Percentiles rank a stretch among this genome's conserved stretches.
Conservation (phyloP, 2,113 vertebrate species). For the Aegotheles bennettii region DNA sequence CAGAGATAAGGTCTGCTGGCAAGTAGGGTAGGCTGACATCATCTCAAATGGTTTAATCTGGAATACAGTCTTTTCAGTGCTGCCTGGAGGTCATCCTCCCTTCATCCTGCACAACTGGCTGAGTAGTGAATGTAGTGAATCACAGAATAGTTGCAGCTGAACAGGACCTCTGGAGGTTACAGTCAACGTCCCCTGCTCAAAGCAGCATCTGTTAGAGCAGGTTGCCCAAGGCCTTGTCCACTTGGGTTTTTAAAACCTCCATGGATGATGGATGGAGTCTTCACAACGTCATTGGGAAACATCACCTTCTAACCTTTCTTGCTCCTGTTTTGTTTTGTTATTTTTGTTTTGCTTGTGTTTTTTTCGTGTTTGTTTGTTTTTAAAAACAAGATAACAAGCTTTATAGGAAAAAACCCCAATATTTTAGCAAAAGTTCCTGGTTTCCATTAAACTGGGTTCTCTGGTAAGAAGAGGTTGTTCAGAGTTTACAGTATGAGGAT, state of each 20-base stretch:
- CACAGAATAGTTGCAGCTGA: neutral
- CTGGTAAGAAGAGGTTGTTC: neutral
- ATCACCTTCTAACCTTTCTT: neutral
- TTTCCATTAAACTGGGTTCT: neutral
- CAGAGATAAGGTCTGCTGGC: neutral
- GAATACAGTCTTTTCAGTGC: neutral
- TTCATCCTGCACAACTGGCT: neutral
- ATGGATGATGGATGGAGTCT: neutral
- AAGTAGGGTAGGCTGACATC: neutral
- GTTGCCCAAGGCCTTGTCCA: neutral
- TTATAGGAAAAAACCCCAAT: neutral
- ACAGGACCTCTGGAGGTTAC: neutral
- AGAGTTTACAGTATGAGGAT: neutral
- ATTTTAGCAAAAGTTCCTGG: neutral
- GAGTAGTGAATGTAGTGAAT: neutral
- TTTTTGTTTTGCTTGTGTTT: no score
- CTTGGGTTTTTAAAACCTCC: neutral
- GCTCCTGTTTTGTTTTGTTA: no score
- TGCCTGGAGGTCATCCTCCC: neutral
- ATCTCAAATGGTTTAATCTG: neutral
- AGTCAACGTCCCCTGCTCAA: neutral
- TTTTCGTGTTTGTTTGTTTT: no score
- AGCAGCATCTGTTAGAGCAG: neutral
- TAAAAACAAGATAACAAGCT: neutral
- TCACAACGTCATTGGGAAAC: neutral